Base-by-base conservation (phyloP, 2,888 invertebrate species). In the Limnephilus rhombicus region DNA sequence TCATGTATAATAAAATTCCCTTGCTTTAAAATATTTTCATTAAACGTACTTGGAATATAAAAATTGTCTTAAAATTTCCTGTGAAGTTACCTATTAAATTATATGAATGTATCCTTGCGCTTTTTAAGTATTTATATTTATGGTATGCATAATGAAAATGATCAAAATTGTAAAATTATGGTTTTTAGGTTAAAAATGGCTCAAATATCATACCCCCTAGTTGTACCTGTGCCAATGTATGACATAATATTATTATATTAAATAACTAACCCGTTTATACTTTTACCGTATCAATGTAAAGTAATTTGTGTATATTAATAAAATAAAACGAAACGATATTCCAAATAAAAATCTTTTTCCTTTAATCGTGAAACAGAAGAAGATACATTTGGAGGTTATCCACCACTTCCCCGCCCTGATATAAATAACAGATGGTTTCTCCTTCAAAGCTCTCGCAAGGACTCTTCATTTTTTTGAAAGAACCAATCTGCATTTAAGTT, bases 211-310 rank as follows among this genome's bases (percentile, higher is more conserved):
- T 85, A 87, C 80, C 88, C 87, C 85, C 82, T 85, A 45, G 80
- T 89, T 88, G 92, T 49, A 90, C 86, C 85, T 91, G 92, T 92
- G 92, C 91, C 92, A 91, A 92, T 92, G 53, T 90, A 90, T 68
- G 87, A 87, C 37, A 86, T 85, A 82, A 80, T 91, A 85, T 45
- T 87, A 41, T 86, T 45, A 81, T 87, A 91, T 80, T 87, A 29
- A 31, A 80, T 88, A 87, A 91, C 83, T 82, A 88, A 91, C 45
- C 34, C 83, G 29, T 85, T 68, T 68, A 53, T 87, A 87, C 87
- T 87, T 34, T 29, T 68, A 87, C 87, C 87, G 87, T 87, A 37
- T 37, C 34, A 41, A n/a, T 90, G 80, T 90, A 85, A 85, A 49
- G 85, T 29, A n/a, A 83, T 90, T 90, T 90, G 85, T 90, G 83